Evolutionary conservation across 2,888 invertebrate genomes (phyloP).

Genomic region (Phaonia tiefii): DNA sequence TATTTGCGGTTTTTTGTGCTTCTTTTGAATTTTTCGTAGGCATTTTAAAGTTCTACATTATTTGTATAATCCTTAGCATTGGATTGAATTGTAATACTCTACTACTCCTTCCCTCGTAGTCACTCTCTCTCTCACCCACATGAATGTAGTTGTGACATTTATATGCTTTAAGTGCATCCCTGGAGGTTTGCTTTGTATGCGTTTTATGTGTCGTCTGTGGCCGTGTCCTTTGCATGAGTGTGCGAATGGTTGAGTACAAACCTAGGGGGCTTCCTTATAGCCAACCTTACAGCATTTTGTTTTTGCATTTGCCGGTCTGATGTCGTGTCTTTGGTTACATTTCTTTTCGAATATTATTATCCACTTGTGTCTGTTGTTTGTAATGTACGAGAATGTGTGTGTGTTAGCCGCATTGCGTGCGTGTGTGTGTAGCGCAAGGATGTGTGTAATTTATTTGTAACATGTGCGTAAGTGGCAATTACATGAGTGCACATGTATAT

Average conservation of each 20-base stretch:
- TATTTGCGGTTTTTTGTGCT: constrained; percentile 13
- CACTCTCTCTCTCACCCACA: not conserved
- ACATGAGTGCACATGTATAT: not conserved
- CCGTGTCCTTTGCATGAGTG: not conserved
- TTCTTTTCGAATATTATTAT: constrained; percentile 50
- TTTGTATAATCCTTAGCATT: not conserved
- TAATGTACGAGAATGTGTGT: not conserved
- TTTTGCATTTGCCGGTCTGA: constrained; percentile 55
- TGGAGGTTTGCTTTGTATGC: constrained; percentile 63
- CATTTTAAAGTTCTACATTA: constrained; percentile 46
- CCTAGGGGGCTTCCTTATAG: not conserved
- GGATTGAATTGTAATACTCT: not conserved
- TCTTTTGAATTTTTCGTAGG: constrained; percentile 43
- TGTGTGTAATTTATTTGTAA: constrained; percentile 68
- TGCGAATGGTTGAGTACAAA: not conserved
- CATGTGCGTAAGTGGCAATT: constrained; percentile 68
- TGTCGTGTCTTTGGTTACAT: constrained; percentile 31
- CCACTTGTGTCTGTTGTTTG: constrained; percentile 40
- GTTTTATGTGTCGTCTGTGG: constrained; percentile 49
- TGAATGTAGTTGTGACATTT: constrained; percentile 58
- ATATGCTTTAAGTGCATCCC: constrained; percentile 65
- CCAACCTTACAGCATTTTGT: constrained; percentile 16
- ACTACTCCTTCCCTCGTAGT: not conserved
- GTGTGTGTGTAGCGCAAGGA: not conserved
- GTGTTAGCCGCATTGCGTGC: constrained; percentile 8